Base-by-base conservation (phyloP, 2,797 vertebrate species). In the Falco rusticolus region DNA sequence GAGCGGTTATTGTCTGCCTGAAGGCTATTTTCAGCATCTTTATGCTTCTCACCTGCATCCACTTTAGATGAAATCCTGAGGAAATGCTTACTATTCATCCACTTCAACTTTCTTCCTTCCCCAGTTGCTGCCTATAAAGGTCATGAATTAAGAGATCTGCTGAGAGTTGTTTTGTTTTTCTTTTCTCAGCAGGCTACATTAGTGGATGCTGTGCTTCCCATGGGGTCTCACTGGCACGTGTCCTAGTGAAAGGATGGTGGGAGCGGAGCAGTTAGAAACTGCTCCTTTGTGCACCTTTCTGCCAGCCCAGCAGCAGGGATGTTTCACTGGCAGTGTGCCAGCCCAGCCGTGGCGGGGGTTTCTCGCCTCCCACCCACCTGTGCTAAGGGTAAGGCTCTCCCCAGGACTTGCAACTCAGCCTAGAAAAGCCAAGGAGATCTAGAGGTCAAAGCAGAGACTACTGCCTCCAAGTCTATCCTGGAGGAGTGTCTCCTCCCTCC, bases 61-160 rank as follows among this genome's bases (percentile, higher is more conserved):
- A 51, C 57, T 85, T 29, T 10, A 83, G 68, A 71, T 22, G 33
- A 82, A 93, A 89, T 89, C 64, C 59, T 50, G 53, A 84, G 82
- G 70, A 91, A 93, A 70, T 71, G 66, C 61, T 64, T 21, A 24
- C 31, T 84, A 34, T 70, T 93, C 60, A 84, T 70, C 82, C 24
- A 60, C 39, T 75, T 93, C 26, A 54, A n/a, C 41, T 45, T 59
- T 64, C 37, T 84, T 93, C 88, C 85, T 89, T 75, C n/a, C 70
- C 51, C 16, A 37, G 11, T 10, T 2, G 3, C 71, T 78, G 45
- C 75, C 48, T 37, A 2, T 16, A 81, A 63, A 0, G 4, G 39
- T 45, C 18, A 9, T 13, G 37, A 78, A 75, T 2, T 21, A 57
- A 63, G 61, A 59, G 45, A 60, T n/a, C 45, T 85, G 45, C 24